These are phyloP conservation scores for Carpatolechia fugitivella DNA, from an alignment of 2,888 invertebrate genomes.

Conservation along the genomic window DNA sequence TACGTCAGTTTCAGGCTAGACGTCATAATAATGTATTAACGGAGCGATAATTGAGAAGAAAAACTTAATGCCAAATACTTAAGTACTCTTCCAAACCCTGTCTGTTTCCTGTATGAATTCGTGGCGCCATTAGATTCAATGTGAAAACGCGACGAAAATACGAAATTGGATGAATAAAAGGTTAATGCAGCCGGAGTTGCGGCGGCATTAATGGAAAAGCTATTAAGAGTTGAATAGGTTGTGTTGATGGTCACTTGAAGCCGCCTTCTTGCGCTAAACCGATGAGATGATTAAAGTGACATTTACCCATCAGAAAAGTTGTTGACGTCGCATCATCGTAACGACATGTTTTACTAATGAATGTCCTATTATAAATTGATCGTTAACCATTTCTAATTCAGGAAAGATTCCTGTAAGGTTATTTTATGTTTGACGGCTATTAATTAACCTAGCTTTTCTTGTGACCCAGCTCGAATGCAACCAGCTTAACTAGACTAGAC, in stretches of 20 bases:
- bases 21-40: background rate
- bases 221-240: conserved; percentile 9
- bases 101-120: conserved; percentile 10
- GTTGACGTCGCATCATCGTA: background rate
- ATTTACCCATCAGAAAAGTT: conserved; percentile 3
- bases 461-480: too few relatives aligned
- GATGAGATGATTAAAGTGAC: background rate
- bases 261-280: background rate
- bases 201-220: conserved; percentile 3
- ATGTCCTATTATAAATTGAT: background rate
- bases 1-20: background rate
- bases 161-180: conserved; percentile 5
- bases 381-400: background rate
- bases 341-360: too few relatives aligned
- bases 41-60: conserved; percentile 13
- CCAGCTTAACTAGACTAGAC: background rate
- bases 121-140: background rate
- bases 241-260: background rate
- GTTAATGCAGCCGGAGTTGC: background rate
- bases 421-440: too few relatives aligned
- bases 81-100: conserved; percentile 23
- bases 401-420: too few relatives aligned
- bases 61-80: conserved; percentile 22
- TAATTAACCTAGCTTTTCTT: background rate
- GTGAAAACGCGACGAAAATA: conserved; percentile 8